Evolutionary conservation across 1,140 invertebrate genomes (phyloP).

Genomic region (Brachionus rotundiformis): DNA sequence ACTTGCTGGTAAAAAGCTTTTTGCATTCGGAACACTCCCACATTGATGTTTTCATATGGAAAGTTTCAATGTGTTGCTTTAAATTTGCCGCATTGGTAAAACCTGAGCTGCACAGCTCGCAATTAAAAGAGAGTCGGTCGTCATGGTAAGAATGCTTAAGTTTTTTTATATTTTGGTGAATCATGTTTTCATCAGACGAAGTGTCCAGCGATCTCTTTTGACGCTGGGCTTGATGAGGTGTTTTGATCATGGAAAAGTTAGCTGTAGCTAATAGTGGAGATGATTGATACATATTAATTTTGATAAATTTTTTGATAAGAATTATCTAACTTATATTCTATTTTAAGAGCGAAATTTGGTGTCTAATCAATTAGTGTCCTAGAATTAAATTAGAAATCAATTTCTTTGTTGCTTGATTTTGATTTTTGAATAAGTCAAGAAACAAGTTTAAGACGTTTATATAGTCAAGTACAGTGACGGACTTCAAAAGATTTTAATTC

Average conservation of each 20-base stretch:
- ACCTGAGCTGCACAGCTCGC: conserved; percentile 13
- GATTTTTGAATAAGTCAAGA: conserved; percentile 23
- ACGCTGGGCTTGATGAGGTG: background rate
- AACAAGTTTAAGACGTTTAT: conserved; percentile 20
- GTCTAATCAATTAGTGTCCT: conserved; percentile 43
- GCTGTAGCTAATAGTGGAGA: background rate
- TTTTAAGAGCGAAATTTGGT: conserved; percentile 33
- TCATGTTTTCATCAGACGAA: background rate
- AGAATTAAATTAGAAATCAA: conserved; percentile 43
- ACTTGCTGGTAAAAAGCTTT: conserved; percentile 46
- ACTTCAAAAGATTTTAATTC: conserved; percentile 8
- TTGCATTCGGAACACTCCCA: conserved; percentile 50
- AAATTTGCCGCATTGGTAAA: conserved; percentile 39
- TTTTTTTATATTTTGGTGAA: background rate
- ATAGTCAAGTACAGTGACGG: background rate
- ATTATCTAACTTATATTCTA: conserved; percentile 38
- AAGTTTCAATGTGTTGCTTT: conserved; percentile 7
- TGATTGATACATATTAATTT: conserved; percentile 16
- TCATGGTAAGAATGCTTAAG: background rate
- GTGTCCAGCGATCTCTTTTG: background rate
- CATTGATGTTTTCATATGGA: conserved; percentile 49
- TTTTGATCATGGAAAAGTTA: conserved; percentile 6
- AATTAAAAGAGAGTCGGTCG: conserved; percentile 1
- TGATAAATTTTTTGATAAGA: conserved; percentile 40
- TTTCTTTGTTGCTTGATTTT: conserved; percentile 38